Evolutionary conservation across 2,888 invertebrate species (phyloP).

Genomic region (Machimus rusticus): DNA sequence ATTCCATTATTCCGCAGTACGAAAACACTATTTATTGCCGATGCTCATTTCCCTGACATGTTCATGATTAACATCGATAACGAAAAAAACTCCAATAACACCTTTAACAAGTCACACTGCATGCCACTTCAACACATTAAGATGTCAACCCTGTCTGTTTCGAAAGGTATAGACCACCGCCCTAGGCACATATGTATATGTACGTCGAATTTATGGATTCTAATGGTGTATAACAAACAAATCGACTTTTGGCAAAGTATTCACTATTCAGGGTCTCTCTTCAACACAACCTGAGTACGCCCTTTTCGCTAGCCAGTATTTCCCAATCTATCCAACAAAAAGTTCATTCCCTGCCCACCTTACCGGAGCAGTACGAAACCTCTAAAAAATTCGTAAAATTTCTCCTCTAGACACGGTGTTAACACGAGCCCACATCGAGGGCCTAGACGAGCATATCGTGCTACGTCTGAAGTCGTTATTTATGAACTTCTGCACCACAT

Average conservation of each 20-base stretch:
- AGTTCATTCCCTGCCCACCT: background rate
- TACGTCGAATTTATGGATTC: background rate
- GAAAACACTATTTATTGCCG: background rate
- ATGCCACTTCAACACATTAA: background rate
- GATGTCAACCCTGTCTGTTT: background rate
- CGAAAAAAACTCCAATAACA: background rate
- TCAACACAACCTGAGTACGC: background rate
- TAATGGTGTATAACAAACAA: background rate
- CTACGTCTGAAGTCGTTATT: background rate
- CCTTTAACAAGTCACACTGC: background rate
- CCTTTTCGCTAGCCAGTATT: background rate
- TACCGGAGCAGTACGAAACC: background rate
- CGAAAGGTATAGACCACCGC: background rate
- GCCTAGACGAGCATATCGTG: background rate
- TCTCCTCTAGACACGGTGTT: background rate
- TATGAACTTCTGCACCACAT: background rate
- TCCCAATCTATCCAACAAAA: background rate
- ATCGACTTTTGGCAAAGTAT: background rate
- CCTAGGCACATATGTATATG: background rate
- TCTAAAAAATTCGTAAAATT: background rate
- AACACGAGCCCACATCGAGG: background rate
- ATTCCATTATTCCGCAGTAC: too few relatives aligned
- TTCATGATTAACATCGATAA: background rate
- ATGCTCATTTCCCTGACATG: background rate
- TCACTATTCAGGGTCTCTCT: background rate